A percentile compares a stretch with the other conserved stretches of the same genome.
Conservation (phyloP, 2,113 vertebrate genomes). For the Sphyrna mokarran region DNA sequence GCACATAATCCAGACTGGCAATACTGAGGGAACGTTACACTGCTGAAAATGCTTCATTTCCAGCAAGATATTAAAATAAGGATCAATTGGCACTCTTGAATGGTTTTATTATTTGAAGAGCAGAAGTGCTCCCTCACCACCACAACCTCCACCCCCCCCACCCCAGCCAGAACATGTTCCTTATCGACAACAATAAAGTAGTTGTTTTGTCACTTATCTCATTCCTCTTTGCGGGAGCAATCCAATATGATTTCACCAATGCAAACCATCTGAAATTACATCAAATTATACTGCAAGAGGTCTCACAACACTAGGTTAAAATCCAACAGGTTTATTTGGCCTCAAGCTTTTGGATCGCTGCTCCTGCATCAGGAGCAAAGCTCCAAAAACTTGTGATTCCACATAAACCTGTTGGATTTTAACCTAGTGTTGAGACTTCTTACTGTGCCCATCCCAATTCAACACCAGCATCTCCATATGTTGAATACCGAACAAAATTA, state of each 20-base stretch:
- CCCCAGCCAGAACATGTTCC: neutral
- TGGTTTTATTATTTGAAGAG: neutral
- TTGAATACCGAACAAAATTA: neutral
- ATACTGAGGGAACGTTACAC: neutral
- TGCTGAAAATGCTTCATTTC: neutral
- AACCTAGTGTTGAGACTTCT: too few relatives aligned
- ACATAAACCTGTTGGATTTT: too few relatives aligned
- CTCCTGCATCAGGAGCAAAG: too few relatives aligned
- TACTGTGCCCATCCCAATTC: too few relatives aligned
- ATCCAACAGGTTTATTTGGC: too few relatives aligned
- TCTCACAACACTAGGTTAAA: too few relatives aligned
- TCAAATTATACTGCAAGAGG: neutral
- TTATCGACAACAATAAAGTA: neutral
- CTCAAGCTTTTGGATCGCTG: too few relatives aligned
- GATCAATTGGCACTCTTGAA: neutral
- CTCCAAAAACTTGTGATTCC: too few relatives aligned
- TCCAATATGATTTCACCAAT: neutral
- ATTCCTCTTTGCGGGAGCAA: neutral
- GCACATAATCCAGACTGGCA: neutral
- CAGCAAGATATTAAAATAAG: too few relatives aligned
- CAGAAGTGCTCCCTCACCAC: neutral
- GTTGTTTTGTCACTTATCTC: neutral
- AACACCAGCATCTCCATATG: too few relatives aligned
- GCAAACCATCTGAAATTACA: neutral
- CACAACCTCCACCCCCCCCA: too few relatives aligned